Base-by-base conservation (phyloP, 2,888 invertebrate species). In the Taphrorychus bicolor region DNA sequence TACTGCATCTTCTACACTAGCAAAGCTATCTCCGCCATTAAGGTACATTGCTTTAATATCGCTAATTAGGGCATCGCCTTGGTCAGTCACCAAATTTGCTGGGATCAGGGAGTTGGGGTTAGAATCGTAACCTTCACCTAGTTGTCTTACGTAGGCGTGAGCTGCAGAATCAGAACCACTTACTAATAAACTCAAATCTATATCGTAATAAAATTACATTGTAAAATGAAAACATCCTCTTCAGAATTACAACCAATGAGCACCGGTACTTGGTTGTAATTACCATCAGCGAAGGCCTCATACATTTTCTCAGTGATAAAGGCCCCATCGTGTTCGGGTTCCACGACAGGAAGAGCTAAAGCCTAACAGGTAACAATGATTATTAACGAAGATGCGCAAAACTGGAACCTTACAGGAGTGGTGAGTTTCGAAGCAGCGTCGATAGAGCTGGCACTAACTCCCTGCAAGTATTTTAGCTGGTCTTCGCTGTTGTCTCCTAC, bases 221-320 rank as follows among this genome's bases (percentile, higher is more conserved):
- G 45, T 16, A 45, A 45, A 45, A 45, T 45, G 17, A 45, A 45
- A 3, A 74, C 66, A 14, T 68, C 68, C 53, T 75, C 75, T 59
- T 75, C 73, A 5, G 74, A 75, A 32, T 71, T 73, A 5, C 59
- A 66, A n/a, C 75, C 74, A 40, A 74, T 71, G 5, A 75, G 59
- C 24, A 73, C 62, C 9, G 75, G 71, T 5, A 75, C 65, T 60
- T 48, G 52, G 32, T 71, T 63, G 7, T 73, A 69, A 18, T 73
- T 59, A 19, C 73, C 75, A 14, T 45, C 66, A 41, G 57, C 32
- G 5, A 73, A 49, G 5, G 19, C 14, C 18, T 69, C 69, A 42
- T 73, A 74, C 32, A 70, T 70, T 23, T 59, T 67, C 42, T 70
- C 51, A 3, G 71, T 71, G 19, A 74, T 56, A 62, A 75, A 72